Evolutionary conservation across 2,888 invertebrate species (phyloP).

Genomic region (Clostera curtula): DNA sequence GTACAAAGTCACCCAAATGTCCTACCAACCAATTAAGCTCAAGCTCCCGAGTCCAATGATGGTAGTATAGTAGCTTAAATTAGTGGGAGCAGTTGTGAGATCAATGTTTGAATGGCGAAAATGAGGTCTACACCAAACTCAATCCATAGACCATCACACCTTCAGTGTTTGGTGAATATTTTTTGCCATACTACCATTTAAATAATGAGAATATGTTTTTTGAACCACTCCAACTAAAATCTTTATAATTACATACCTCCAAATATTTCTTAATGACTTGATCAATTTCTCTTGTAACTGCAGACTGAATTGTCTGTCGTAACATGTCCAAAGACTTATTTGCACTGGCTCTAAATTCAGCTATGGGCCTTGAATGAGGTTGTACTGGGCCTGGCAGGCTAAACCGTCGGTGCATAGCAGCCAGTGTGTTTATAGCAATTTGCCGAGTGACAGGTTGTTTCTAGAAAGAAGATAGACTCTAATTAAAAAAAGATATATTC

Average conservation of each 20-base stretch:
- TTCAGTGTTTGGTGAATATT: no score
- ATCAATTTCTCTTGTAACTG: conserved; percentile 86
- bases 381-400: conserved; percentile 73
- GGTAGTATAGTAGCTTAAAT: no score
- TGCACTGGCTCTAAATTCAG: conserved; percentile 76
- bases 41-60: no score
- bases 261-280: conserved; percentile 85
- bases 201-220: no score
- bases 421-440: conserved; percentile 81
- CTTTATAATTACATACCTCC: conserved; percentile 64
- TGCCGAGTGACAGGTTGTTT: conserved; percentile 74
- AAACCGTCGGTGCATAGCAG: conserved; percentile 74
- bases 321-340: conserved; percentile 84
- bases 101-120: no score
- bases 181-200: no score
- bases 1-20: no score
- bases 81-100: no score
- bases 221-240: background rate
- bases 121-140: no score
- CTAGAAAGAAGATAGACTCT: conserved; percentile 34
- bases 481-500: no score
- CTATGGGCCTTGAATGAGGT: conserved; percentile 66
- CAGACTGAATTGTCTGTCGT: conserved; percentile 83
- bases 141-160: no score
- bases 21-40: no score